Conservation (phyloP, 2,113 vertebrate species). For the Mandrillus leucophaeus region DNA sequence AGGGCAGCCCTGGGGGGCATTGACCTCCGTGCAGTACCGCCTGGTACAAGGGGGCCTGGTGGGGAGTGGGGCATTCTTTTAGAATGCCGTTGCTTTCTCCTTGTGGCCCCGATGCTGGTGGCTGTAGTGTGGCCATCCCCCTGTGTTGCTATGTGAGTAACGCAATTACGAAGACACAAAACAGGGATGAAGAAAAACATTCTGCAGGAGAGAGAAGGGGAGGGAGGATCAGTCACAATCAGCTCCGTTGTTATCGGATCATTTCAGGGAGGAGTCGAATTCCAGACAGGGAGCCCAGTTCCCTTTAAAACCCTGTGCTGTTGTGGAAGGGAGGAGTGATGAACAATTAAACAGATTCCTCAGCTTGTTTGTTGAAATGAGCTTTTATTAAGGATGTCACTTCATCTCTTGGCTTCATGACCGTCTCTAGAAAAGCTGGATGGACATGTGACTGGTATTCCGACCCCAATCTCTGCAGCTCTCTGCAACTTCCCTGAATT, state of each 20-base stretch:
- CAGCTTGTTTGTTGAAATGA: background rate
- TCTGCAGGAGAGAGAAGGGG: background rate
- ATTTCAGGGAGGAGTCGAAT: background rate
- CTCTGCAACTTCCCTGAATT: background rate
- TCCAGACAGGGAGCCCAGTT: background rate
- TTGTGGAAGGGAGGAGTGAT: background rate
- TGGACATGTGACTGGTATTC: background rate
- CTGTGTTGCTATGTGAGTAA: background rate
- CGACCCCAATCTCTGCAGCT: background rate
- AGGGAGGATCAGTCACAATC: background rate
- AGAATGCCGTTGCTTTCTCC: accelerated
- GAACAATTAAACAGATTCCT: background rate
- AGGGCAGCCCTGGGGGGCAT: accelerated
- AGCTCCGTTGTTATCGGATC: background rate
- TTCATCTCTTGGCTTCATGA: background rate
- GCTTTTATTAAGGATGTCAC: background rate
- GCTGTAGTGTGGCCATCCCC: background rate
- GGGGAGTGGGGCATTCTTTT: accelerated
- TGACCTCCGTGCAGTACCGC: background rate
- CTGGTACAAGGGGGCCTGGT: background rate
- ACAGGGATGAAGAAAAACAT: background rate
- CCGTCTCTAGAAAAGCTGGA: background rate
- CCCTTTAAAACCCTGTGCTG: background rate
- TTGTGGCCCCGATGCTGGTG: background rate
- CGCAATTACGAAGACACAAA: background rate